Evolutionary conservation across 1,140 invertebrate genomes (phyloP), one percentile per base, ranked within the genome.

Genomic region (Pentalonia nigronervosa): DNA sequence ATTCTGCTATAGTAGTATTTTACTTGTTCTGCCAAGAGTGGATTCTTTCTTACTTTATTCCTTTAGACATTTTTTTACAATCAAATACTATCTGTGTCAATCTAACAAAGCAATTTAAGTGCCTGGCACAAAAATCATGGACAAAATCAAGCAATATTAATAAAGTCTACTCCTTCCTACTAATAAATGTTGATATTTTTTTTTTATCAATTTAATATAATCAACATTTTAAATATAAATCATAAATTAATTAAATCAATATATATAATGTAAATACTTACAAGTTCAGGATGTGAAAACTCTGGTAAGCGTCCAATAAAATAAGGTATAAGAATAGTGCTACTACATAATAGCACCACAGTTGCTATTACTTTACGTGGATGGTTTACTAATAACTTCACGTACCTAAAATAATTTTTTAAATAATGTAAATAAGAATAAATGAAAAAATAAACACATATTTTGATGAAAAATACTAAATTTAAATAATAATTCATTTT

Each of bases 201-300:
- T 67, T 67, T 67, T 67, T 2, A 60, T 67, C 9, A 14, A n/a
- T 67, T 14, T 67, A 14, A 67, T n/a, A 67, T 14, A 67, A 67
- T n/a, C 0, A 76, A n/a, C 0, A 76, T 76, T 76, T 76, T n/a
- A 76, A 4, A 7, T n/a, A n/a, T 67, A 67, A 67, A 76, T 76
- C 60, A 76, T 76, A 76, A 67, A 76, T 76, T n/a, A 34, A 76
- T 76, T 76, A n/a, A 34, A 76, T 76, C 30, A 76, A n/a, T 76
- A 93, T 3, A 34, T 56, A 91, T 25, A 90, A 21, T 21, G 60
- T 83, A 34, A 86, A 89, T 94, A 95, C 96, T 94, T 94, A 96
- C 96, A 95, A 97, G 95, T 94, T 97, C 96, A 45, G 98, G 97
- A 95, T 98, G 97, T 84, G 96, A 96, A 95, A 98, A 98, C 95